Evolutionary conservation across 1,140 invertebrate species (phyloP).

Genomic region (Drosophila ercepeae): DNA sequence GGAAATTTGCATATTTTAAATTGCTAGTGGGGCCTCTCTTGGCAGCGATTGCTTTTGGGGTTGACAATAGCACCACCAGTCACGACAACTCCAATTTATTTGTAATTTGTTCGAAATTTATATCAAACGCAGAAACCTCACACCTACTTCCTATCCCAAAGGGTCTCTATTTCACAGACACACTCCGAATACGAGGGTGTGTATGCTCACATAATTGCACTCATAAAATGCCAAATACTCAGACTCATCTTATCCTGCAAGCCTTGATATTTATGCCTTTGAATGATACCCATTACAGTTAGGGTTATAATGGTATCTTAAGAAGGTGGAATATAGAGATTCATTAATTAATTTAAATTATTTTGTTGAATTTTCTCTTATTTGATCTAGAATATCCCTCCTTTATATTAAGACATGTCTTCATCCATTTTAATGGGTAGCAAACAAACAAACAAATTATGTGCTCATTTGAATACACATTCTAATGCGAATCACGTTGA

Average conservation of each 20-base stretch:
- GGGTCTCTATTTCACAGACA: slow-evolving; percentile 37
- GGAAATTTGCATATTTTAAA: slow-evolving; percentile 79
- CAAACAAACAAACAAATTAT: slow-evolving; percentile 79
- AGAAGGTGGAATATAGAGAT: too few species aligned
- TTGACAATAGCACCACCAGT: slow-evolving; percentile 60
- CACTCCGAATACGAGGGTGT: too few species aligned
- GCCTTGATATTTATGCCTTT: slow-evolving; percentile 45
- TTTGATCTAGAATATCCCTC: too few species aligned
- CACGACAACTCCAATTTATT: slow-evolving; percentile 80
- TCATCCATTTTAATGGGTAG: slow-evolving; percentile 16
- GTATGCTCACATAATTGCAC: slow-evolving; percentile 63
- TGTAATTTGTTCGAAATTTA: slow-evolving; percentile 82
- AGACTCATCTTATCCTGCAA: slow-evolving; percentile 14
- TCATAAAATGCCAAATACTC: slow-evolving; percentile 68
- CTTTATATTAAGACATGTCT: slow-evolving; percentile 39
- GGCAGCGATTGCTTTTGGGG: slow-evolving; percentile 45
- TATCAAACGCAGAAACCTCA: slow-evolving; percentile 58
- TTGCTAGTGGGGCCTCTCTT: slow-evolving; percentile 67
- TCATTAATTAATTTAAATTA: too few species aligned
- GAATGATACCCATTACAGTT: slow-evolving; percentile 11
- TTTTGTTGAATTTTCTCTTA: too few species aligned
- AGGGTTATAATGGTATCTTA: neutral
- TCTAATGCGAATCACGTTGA: slow-evolving; percentile 82
- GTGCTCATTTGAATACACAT: slow-evolving; percentile 81
- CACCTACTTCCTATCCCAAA: slow-evolving; percentile 27